Percentiles rank a stretch among this genome's conserved stretches.
These are phyloP conservation scores for Parambassis ranga DNA, from an alignment of 2,797 vertebrate species.

Conservation along the genomic window DNA sequence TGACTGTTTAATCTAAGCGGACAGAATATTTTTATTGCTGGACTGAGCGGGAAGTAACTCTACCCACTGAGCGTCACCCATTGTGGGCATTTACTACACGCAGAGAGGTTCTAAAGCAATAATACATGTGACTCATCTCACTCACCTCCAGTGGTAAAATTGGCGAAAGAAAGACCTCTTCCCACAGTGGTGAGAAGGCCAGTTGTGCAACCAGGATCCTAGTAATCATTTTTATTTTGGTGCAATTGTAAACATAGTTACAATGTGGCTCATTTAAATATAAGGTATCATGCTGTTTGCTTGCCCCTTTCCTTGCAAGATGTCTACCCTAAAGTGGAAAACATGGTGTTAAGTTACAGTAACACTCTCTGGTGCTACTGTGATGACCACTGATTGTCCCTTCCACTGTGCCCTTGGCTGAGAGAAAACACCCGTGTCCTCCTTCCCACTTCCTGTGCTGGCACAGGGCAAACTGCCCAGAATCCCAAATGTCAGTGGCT, in stretches of 20 bases:
- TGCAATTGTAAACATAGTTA: not conserved
- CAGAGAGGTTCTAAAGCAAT: constrained; percentile 40
- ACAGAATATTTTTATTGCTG: constrained; percentile 18
- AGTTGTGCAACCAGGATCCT: constrained; percentile 14
- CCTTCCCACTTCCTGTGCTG: constrained; percentile 35
- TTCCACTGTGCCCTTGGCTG: constrained; percentile 51
- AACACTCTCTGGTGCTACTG: not conserved
- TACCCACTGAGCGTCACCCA: constrained; percentile 1
- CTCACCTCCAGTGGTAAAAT: constrained; percentile 44
- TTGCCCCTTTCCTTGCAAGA: constrained; percentile 1
- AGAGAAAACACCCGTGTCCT: constrained; percentile 22
- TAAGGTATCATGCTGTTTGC: not conserved
- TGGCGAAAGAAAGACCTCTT: constrained; percentile 31
- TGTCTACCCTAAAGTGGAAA: constrained; percentile 12
- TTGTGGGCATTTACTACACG: constrained; percentile 37
- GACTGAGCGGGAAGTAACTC: constrained; percentile 12
- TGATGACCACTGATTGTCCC: not conserved
- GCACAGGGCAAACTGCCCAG: constrained; percentile 49
- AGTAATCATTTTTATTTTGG: not conserved
- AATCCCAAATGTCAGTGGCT: constrained; percentile 63
- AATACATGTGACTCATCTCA: constrained; percentile 47
- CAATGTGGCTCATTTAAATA: no score
- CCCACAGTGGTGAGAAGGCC: constrained; percentile 16
- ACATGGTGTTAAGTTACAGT: constrained; percentile 37
- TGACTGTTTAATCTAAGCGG: constrained; percentile 17